Conservation (phyloP, 2,797 vertebrate genomes). For the Aphelocoma californica region DNA sequence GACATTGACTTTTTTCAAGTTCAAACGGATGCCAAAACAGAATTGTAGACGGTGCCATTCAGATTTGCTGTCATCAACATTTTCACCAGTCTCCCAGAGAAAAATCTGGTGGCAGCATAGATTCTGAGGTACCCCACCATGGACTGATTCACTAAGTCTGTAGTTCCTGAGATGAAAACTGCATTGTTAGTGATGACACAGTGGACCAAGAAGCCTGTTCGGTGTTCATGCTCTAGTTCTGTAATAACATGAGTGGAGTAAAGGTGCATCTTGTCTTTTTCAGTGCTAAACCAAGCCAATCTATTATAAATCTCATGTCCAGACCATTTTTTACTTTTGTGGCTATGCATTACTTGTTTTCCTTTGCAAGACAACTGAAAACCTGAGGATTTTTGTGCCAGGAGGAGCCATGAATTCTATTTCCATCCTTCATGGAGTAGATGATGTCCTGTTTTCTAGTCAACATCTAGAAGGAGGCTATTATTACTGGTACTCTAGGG, state of each 20-base stretch:
- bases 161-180: not conserved
- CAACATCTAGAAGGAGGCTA: not conserved
- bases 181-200: not conserved
- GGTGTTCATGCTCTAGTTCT: not conserved
- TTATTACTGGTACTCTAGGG: not conserved
- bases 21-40: not conserved
- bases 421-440: not conserved
- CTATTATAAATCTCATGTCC: not conserved
- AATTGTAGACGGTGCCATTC: not conserved
- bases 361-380: not conserved
- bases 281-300: not conserved
- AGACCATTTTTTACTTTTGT: not conserved
- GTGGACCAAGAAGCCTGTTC: not conserved
- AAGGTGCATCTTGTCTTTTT: not conserved
- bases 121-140: not conserved
- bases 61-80: not conserved
- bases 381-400: not conserved
- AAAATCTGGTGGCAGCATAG: not conserved
- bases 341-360: not conserved
- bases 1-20: not conserved
- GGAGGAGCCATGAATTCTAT: not conserved
- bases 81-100: not conserved
- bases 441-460: not conserved
- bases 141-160: not conserved
- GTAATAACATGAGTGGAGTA: not conserved